Percentiles rank a stretch among this genome's conserved stretches.
Conservation (phyloP, 2,888 invertebrate species). For the Amphiduros pacificus region DNA sequence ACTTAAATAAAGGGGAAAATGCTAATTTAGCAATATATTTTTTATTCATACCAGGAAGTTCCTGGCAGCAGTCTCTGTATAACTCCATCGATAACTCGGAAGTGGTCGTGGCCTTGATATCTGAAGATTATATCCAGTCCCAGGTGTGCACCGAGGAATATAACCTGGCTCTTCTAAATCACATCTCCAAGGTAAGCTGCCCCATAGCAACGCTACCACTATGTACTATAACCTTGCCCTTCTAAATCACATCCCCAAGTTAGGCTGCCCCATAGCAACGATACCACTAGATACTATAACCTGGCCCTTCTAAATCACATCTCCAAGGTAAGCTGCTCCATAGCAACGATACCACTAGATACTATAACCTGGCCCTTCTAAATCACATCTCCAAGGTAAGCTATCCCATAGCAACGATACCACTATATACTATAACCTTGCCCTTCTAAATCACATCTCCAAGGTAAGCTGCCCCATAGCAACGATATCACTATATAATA, state of each 20-base stretch:
- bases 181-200: conserved; percentile 37
- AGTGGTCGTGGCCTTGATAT: conserved; percentile 46
- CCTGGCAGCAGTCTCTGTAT: conserved; percentile 55
- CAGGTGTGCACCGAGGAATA: conserved; percentile 52
- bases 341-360: too few species aligned
- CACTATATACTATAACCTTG: too few species aligned
- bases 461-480: too few species aligned
- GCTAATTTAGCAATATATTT: not conserved
- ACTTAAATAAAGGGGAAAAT: not conserved
- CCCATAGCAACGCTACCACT: too few species aligned
- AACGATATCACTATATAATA: too few species aligned
- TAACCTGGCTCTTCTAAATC: conserved; percentile 45
- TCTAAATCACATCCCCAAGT: too few species aligned
- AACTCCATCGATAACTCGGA: conserved; percentile 39
- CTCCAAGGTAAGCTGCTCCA: conserved; percentile 33
- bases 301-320: conserved; percentile 44
- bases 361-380: conserved; percentile 48
- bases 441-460: too few species aligned
- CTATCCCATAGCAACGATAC: too few species aligned
- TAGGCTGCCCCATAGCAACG: too few species aligned
- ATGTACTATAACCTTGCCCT: too few species aligned
- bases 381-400: conserved; percentile 41
- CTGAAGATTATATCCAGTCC: conserved; percentile 44
- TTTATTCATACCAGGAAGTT: conserved; percentile 37
- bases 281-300: too few species aligned